phyloP scores from a whole-genome alignment of 2,888 invertebrate species.

The Octonoba sinensis region DNA sequence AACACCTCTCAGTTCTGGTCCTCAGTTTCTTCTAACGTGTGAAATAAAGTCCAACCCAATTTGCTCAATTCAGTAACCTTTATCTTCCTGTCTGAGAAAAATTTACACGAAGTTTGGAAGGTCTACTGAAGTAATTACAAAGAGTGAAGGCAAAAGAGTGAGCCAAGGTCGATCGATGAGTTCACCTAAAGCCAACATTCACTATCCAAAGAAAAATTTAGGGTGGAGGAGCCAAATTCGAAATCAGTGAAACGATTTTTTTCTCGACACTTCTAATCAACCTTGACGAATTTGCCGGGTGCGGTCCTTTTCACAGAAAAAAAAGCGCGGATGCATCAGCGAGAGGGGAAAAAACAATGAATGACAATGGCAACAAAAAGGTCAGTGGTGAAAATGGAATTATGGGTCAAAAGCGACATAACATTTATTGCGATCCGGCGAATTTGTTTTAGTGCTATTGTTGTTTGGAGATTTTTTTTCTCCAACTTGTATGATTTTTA shows the following conservation, averaged over 20 bases:
- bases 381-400: slow-evolving; percentile 54
- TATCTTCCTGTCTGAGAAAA: no score
- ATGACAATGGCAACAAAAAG: slow-evolving; percentile 49
- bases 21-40: no score
- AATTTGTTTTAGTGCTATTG: slow-evolving; percentile 26
- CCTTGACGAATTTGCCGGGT: slow-evolving; percentile 48
- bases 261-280: slow-evolving; percentile 23
- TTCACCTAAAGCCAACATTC: no score
- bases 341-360: background rate
- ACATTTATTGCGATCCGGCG: slow-evolving; percentile 45
- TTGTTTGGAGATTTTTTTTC: slow-evolving; percentile 7
- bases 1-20: no score
- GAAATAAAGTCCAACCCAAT: no score
- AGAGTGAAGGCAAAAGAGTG: background rate
- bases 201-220: background rate
- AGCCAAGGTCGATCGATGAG: slow-evolving; percentile 32
- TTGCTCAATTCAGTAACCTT: no score
- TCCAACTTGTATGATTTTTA: slow-evolving; percentile 1
- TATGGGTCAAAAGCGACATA: slow-evolving; percentile 61
- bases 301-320: slow-evolving; percentile 22
- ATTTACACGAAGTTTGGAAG: no score
- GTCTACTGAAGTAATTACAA: no score
- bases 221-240: slow-evolving; percentile 35
- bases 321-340: slow-evolving; percentile 42
- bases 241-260: slow-evolving; percentile 29